Percentiles rank a stretch among this genome's conserved stretches.
Conservation (phyloP, 1,140 invertebrate genomes). For the Macrotrachela quadricornifera region DNA sequence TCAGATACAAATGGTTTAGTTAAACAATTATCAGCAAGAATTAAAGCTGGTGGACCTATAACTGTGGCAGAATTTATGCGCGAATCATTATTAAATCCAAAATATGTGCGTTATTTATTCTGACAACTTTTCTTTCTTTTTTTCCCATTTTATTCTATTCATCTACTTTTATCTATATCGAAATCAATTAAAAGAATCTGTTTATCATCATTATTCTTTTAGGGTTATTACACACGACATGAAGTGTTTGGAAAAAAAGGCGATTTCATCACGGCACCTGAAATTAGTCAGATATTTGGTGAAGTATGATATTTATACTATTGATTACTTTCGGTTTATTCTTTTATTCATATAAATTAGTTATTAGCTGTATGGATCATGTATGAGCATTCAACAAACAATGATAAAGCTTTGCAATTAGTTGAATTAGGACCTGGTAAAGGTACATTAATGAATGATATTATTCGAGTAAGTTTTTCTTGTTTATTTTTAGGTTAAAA, state of each 20-base stretch:
- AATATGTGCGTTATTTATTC: constrained; percentile 15
- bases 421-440: constrained; percentile 81
- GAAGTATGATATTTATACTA: constrained; percentile 40
- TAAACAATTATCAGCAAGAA: neutral
- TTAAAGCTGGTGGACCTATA: constrained; percentile 38
- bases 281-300: constrained; percentile 84
- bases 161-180: too few species aligned
- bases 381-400: constrained; percentile 54
- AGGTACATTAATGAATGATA: constrained; percentile 63
- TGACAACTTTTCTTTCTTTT: too few species aligned
- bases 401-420: constrained; percentile 52
- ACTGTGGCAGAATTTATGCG: constrained; percentile 85
- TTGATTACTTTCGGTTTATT: neutral
- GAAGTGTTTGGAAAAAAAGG: constrained; percentile 68
- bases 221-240: constrained; percentile 63
- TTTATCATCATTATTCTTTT: constrained; percentile 3
- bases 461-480: constrained; percentile 44
- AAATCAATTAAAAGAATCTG: too few species aligned
- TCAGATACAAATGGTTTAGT: too few species aligned
- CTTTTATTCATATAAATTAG: constrained; percentile 26
- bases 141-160: too few species aligned
- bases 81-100: constrained; percentile 61
- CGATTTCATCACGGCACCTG: constrained; percentile 86
- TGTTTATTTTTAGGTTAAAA: constrained; percentile 3
- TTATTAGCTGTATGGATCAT: constrained; percentile 67